phyloP scores from a whole-genome alignment of 2,113 vertebrate genomes.

The Carettochelys insculpta region DNA sequence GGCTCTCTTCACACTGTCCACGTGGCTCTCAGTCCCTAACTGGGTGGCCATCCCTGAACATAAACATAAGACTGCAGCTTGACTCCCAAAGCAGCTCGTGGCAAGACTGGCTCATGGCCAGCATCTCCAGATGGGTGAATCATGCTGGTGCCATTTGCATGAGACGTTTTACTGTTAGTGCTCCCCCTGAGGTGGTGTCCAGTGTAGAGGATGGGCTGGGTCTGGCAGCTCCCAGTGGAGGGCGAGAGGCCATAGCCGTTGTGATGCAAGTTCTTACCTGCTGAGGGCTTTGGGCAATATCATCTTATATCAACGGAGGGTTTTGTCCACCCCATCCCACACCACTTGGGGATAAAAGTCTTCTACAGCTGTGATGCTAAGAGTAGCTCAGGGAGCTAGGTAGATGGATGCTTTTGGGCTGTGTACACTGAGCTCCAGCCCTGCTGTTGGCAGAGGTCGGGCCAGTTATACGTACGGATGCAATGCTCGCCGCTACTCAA shows the following conservation, averaged over 20 bases:
- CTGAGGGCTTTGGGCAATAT: background rate
- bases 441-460: background rate
- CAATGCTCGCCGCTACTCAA: background rate
- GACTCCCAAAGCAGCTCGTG: background rate
- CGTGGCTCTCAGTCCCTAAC: too few relatives aligned
- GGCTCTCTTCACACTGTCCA: too few relatives aligned
- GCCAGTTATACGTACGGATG: background rate
- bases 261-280: background rate
- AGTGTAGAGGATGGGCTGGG: background rate
- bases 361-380: background rate
- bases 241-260: background rate
- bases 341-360: background rate
- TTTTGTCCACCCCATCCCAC: background rate
- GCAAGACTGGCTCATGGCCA: background rate
- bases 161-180: background rate
- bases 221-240: background rate
- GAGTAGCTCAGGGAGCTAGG: background rate
- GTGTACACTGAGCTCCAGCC: background rate
- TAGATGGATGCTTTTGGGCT: background rate
- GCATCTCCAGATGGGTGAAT: background rate
- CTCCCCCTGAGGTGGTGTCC: background rate
- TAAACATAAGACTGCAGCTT: conserved; percentile 51
- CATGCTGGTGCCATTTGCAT: background rate
- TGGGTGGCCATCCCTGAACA: too few relatives aligned
- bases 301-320: background rate